Evolutionary conservation across 2,888 invertebrate genomes (phyloP), one percentile per base, ranked within the genome.

Genomic region (Blastobasis adustella): DNA sequence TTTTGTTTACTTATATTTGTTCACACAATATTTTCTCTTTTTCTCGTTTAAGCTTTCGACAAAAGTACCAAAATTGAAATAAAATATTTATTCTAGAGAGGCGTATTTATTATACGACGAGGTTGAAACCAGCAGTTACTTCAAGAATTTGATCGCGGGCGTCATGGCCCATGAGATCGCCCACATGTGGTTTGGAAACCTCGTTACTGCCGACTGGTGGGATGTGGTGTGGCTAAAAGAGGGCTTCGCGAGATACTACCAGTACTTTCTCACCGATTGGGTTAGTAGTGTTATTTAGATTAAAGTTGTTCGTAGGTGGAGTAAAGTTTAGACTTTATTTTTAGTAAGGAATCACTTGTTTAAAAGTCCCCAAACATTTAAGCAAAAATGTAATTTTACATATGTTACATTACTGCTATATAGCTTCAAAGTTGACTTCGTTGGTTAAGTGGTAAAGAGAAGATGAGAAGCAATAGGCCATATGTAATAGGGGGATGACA

Each of bases 141-240:
- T 74, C 51, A 84, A 90, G 57, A 91, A 92, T 61, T 59, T 84
- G 39, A 89, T 92, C 3, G 90, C 90, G 1, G 84, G 91, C 36
- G 89, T 90, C 9, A 76, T 92, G 6, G 90, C 92, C 1, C 94
- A 94, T 69, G 94, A 95, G 71, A 87, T 93, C 36, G 90, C 93
- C 4, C 94, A 95, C 68, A 92, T 92, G 90, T 93, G 93, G 93
- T 93, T 93, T 64, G 93, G 93, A 43, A 91, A 93, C 68, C 74
- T 91, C 36, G 90, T 93, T 5, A 92, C 92, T 2, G 89, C 90
- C 49, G 81, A 90, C 42, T 93, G 92, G 92, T 93, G 93, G 93
- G 85, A 89, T 10, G 89, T 83, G n/a, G 72, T 90, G 1, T 93
- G 92, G 91, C 73, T 93, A 5, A 92, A 91, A 67, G 92, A 92